phyloP scores from a whole-genome alignment of 2,113 vertebrate species.

The Cisticola juncidis region DNA sequence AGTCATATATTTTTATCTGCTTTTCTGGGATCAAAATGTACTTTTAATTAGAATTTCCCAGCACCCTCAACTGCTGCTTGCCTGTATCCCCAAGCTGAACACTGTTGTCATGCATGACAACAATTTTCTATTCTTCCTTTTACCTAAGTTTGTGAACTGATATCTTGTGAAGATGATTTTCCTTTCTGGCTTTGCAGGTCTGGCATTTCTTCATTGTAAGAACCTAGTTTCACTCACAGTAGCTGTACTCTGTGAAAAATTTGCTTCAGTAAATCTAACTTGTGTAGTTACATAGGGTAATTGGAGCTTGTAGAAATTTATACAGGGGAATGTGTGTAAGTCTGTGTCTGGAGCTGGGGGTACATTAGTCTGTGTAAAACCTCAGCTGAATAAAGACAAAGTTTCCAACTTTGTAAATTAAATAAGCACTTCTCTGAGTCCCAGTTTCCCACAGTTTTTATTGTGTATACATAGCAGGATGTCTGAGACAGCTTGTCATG shows the following conservation, averaged over 20 bases:
- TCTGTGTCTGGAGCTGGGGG: not conserved
- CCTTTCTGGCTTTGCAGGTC: not conserved
- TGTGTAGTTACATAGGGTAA: not conserved
- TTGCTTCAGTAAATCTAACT: not conserved
- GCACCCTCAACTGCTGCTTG: not conserved
- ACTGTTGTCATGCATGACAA: accelerated
- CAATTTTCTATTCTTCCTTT: not conserved
- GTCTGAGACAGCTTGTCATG: slow-evolving; percentile 32
- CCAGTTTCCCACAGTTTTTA: slow-evolving; percentile 21
- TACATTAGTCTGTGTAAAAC: not conserved
- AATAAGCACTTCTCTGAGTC: not conserved
- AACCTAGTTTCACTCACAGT: not conserved
- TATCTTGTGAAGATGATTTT: not conserved
- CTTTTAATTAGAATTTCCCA: not conserved
- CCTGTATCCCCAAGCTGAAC: not conserved
- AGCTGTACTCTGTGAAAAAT: not conserved
- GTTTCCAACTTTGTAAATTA: slow-evolving; percentile 20
- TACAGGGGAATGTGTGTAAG: not conserved
- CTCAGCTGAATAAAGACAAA: not conserved
- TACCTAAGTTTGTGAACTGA: not conserved
- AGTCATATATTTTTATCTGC: not conserved
- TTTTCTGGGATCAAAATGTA: not conserved
- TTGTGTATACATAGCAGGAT: not conserved
- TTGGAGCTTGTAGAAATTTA: not conserved
- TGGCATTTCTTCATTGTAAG: not conserved